Base-by-base conservation (phyloP, 2,113 vertebrate genomes). In the Misgurnus anguillicaudatus region DNA sequence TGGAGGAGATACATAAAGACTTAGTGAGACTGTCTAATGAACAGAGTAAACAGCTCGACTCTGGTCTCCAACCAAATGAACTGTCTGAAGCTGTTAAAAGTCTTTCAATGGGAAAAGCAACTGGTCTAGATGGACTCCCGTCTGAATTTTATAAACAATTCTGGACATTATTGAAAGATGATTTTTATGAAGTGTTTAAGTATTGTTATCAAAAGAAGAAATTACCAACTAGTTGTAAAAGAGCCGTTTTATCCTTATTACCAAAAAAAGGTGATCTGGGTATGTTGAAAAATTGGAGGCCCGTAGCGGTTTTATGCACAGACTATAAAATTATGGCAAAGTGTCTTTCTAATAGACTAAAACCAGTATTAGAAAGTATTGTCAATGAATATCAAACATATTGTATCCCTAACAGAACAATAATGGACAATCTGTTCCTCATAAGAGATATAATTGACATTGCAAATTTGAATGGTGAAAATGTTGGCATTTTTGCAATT, bases 361-460 rank as follows among this genome's bases (percentile, higher is more conserved):
- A 62, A 62, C 24, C 31, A 13, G 31, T 62, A 36, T 62, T 38
- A 17, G 13, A 62, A 62, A 14, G 1, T 62, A 62, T 62, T 11
- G 31, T 38, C 31, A 62, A 63, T 63, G 31, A 38, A 63, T 14
- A 63, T 63, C 61, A 63, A 63, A 63, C 61, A 38, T 63, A 36
- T 63, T 63, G 31, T 16, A 38, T 63, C 3, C 61, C 13, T 9
- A 63, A 63, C 5, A 38, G 31, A 62, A 16, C 58, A 21, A 61
- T 61, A 61, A 31, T 61, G 58, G 58, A 60, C 57, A 60, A 60
- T 60, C 19, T 24, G 57, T 60, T 60, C 21, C 57, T 60, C 21
- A 8, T 60, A 61, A 31, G 21, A 61, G 21, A 61, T 9, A 13
- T 61, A 61, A 61, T 14, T 24, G 10, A 31, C 4, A 61, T 61